Evolutionary conservation across 2,888 invertebrate genomes (phyloP).

Genomic region (Diaprepes abbreviatus): DNA sequence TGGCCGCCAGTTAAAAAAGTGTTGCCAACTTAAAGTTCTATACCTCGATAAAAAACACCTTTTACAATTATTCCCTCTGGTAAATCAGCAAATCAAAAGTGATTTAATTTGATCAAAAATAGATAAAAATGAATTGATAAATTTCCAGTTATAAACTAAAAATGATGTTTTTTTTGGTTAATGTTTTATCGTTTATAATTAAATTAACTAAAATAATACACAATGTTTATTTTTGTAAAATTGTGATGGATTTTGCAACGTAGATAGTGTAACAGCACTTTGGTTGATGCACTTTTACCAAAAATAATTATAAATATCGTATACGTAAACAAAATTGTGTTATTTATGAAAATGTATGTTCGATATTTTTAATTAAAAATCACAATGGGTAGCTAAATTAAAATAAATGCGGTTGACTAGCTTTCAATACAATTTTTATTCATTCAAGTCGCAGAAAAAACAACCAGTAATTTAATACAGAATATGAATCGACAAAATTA

Average conservation of each 20-base stretch:
- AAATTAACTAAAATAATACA: constrained; percentile 9
- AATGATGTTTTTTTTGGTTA: too few species aligned
- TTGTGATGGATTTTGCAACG: background rate
- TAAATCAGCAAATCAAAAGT: too few species aligned
- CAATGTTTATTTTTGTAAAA: constrained; percentile 2
- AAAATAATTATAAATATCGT: constrained; percentile 15
- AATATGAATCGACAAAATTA: background rate
- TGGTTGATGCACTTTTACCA: background rate
- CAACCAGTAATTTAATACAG: background rate
- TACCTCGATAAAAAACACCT: too few species aligned
- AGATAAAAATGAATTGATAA: background rate
- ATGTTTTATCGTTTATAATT: background rate
- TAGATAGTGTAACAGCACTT: background rate
- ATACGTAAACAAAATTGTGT: constrained; percentile 5
- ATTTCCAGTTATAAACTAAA: too few species aligned
- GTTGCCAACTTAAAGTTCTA: too few species aligned
- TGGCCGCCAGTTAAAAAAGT: too few species aligned
- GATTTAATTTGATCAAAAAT: too few species aligned
- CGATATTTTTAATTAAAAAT: constrained; percentile 25
- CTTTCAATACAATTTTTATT: constrained; percentile 19
- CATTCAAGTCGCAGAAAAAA: background rate
- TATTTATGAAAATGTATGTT: constrained; percentile 12
- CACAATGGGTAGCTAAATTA: constrained; percentile 26
- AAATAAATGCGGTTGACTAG: constrained; percentile 25
- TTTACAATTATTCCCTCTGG: too few species aligned